Evolutionary conservation across 64 coral and sea anemone genomes (phyloP).

Genomic region (Pocillopora verrucosa): DNA sequence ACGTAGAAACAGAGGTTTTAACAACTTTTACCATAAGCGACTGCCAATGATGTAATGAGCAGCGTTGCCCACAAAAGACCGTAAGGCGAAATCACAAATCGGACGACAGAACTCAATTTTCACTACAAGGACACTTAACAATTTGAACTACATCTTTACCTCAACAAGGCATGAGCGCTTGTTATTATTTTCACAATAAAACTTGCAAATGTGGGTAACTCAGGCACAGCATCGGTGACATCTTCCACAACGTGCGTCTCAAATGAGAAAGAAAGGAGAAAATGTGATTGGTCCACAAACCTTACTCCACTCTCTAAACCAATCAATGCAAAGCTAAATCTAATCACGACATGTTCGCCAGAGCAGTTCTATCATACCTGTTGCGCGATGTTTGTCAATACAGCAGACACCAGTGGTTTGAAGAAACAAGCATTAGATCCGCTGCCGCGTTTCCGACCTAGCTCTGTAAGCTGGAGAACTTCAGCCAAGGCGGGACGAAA

Average conservation of each 20-base stretch:
- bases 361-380: background rate
- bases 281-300: background rate
- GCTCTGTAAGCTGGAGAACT: slow-evolving; percentile 19
- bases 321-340: background rate
- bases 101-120: background rate
- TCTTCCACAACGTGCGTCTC: background rate
- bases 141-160: background rate
- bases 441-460: background rate
- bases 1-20: too few relatives aligned
- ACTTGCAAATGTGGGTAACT: background rate
- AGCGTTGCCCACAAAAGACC: too few relatives aligned
- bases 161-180: slow-evolving; percentile 12
- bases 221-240: background rate
- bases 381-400: background rate
- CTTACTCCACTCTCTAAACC: background rate
- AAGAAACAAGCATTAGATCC: background rate
- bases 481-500: slow-evolving; percentile 16
- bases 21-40: too few relatives aligned
- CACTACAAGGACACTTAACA: background rate
- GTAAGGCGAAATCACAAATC: background rate
- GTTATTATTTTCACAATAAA: slow-evolving; percentile 10
- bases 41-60: too few relatives aligned
- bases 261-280: background rate
- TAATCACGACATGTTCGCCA: too few relatives aligned
- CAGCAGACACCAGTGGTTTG: slow-evolving; percentile 1